Evolutionary conservation across 53 echinoderm and acorn worm species (phyloP).

Genomic region (Echinometra lucunter): DNA sequence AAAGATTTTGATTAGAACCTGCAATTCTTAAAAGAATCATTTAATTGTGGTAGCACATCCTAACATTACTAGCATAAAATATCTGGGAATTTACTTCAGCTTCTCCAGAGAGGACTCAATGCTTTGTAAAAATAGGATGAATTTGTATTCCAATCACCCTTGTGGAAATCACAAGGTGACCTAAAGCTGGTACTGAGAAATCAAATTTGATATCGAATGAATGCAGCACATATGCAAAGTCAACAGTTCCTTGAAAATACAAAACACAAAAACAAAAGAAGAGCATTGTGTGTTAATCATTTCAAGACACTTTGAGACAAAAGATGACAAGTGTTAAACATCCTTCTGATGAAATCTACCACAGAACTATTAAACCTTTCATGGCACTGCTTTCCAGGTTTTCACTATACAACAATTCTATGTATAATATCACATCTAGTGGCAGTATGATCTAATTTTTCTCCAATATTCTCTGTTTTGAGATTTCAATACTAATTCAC

Average conservation of each 20-base stretch:
- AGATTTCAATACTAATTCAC: slow-evolving; percentile 45
- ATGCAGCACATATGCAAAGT: slow-evolving; percentile 34
- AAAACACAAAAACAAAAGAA: neutral
- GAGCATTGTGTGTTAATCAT: slow-evolving; percentile 9
- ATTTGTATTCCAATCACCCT: neutral
- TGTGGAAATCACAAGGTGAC: neutral
- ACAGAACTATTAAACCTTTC: neutral
- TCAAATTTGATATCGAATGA: neutral
- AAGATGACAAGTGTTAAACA: neutral
- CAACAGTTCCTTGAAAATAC: slow-evolving; percentile 7
- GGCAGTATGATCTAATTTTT: slow-evolving; percentile 16
- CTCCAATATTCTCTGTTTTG: neutral
- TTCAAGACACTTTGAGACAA: slow-evolving; percentile 47
- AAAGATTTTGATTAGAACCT: neutral
- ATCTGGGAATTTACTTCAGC: neutral
- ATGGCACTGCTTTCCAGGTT: neutral
- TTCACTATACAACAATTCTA: slow-evolving; percentile 20
- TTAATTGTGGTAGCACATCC: neutral
- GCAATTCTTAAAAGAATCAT: neutral
- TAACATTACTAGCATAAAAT: neutral
- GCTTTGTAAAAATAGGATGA: neutral
- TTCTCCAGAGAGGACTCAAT: neutral
- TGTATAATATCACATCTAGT: slow-evolving; percentile 34
- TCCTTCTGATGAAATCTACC: neutral
- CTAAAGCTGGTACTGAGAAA: neutral